Evolutionary conservation across 2,888 invertebrate species (phyloP).

Genomic region (Callyntrura guangdongensis): DNA sequence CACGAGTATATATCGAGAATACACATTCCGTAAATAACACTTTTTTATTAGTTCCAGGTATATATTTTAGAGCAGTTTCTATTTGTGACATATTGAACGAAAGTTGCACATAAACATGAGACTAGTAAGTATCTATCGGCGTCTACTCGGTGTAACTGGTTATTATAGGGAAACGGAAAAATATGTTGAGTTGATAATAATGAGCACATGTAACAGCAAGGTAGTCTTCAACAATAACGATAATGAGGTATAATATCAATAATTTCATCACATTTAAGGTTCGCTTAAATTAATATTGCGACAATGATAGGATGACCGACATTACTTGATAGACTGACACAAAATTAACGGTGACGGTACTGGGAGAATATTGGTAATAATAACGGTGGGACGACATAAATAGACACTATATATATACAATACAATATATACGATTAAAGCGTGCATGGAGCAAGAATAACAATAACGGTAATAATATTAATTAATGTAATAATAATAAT

Average conservation of each 20-base stretch:
- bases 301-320: no score
- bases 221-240: conserved; percentile 21
- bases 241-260: conserved; percentile 76
- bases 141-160: background rate
- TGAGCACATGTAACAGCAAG: no score
- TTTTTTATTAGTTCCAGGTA: no score
- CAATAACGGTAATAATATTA: background rate
- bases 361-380: no score
- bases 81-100: conserved; percentile 21
- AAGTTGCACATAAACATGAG: background rate
- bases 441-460: no score
- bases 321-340: no score
- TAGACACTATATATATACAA: no score
- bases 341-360: no score
- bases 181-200: background rate
- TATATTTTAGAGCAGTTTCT: conserved; percentile 17
- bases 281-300: conserved; percentile 56
- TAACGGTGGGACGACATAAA: no score
- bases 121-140: background rate
- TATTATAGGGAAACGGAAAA: background rate
- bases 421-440: background rate
- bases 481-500: no score
- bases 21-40: no score
- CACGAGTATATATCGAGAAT: no score
- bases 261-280: conserved; percentile 76